Conservation (phyloP, 92 coral and sea anemone genomes). For the Porites divaricata region DNA sequence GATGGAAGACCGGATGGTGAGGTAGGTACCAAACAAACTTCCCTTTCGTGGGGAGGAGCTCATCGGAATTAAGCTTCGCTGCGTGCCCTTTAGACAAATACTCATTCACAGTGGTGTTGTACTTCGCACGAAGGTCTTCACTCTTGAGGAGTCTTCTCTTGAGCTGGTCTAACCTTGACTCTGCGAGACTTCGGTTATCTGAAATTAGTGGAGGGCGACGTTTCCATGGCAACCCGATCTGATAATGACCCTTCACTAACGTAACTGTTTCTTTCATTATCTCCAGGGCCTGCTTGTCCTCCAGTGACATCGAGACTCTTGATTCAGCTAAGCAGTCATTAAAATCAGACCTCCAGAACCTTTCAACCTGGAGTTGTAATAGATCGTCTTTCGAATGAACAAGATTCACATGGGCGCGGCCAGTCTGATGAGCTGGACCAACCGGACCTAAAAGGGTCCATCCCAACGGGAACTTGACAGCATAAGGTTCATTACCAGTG, state of each 20-base stretch:
- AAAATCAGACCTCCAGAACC: background rate
- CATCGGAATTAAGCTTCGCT: background rate
- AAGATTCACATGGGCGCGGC: background rate
- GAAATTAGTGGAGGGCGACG: background rate
- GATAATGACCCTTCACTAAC: conserved; percentile 5
- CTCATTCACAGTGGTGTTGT: background rate
- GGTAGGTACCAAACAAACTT: background rate
- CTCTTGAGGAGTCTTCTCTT: background rate
- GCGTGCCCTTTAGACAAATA: background rate
- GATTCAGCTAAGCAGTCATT: background rate
- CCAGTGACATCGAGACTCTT: background rate
- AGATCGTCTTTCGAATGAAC: background rate
- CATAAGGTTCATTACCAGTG: background rate
- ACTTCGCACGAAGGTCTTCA: background rate
- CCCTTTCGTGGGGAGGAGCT: background rate
- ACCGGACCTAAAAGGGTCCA: background rate
- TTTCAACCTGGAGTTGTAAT: background rate
- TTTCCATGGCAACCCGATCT: conserved; percentile 22
- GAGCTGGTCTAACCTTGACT: background rate
- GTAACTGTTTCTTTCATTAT: background rate
- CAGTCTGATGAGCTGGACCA: background rate
- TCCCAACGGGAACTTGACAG: background rate
- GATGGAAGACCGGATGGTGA: background rate
- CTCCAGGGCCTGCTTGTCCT: background rate
- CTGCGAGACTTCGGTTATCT: background rate